Evolutionary conservation across 1,140 invertebrate genomes (phyloP), one percentile per base, ranked within the genome.

Genomic region (Lerema accius): DNA sequence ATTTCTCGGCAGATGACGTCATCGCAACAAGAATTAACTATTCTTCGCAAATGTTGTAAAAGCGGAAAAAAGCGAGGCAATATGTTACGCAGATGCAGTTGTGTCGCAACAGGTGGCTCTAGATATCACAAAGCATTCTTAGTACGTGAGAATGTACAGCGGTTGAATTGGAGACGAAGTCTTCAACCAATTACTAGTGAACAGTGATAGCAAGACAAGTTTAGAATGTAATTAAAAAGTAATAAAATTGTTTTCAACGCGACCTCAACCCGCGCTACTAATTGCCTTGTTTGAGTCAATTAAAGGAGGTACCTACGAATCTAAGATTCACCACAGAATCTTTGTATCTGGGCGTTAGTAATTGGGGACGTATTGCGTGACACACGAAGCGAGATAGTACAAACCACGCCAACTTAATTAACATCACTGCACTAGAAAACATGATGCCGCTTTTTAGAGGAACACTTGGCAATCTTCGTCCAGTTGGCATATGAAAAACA

Each of bases 281-380:
- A 23, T 23, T 23, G 19, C 19, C 28, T 32, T 4, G 4, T 9
- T 32, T 7, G 28, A 7, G 7, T 32, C 28, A 32, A 32, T 32
- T 9, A 7, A 32, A 32, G 28, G 40, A n/a, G n/a, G n/a, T n/a
- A n/a, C n/a, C n/a, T 15, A 32, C 53, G 32, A 45, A 45, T 56
- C 45, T 58, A 32, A 58, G 17, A 46, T 58, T 58, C 55, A 46
- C 45, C 43, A 35, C 55, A 58, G 15, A 58, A 45, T 58, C 26
- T 32, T 39, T 19, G n/a, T 26, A 40, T 9, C 13, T 16, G 51
- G 39, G 5, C 11, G 14, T 14, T 49, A 1, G 32, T 58, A 58
- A 58, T 46, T 58, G 40, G 35, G 55, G 55, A 58, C 40, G 42
- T 42, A 45, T 58, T 58, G 55, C 42, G 40, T 58, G 55, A 58